Base-by-base conservation (phyloP, 2,113 vertebrate genomes). In the Engystomops pustulosus region DNA sequence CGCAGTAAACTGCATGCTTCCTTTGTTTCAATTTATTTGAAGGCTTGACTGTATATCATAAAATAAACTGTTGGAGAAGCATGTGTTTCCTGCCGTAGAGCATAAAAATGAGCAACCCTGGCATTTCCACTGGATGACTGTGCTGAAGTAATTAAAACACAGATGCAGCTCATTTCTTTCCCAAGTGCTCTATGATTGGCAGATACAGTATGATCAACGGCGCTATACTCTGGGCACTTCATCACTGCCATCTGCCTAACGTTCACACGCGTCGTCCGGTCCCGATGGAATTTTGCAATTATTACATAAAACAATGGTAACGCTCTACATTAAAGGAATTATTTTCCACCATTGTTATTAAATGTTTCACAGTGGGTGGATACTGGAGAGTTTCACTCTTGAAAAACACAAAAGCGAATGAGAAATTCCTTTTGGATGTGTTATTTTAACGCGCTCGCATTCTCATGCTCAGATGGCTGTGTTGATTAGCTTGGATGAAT, bases 91-190 rank as follows among this genome's bases (percentile, higher is more conserved):
- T 71, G 67, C 79, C 79, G 36, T 38, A 51, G 32, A 69, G 47
- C 32, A 81, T 81, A 49, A 53, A 70, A 70, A 81, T 70, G 79
- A 81, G 79, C 79, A 81, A 27, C 79, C 23, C 79, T 81, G 79
- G 79, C 79, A 81, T 81, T 81, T 81, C n/a, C 67, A 69, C 65
- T 71, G 79, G 79, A 71, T 81, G 79, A 55, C 79, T 91, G 89
- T 89, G 55, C 86, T 89, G 0, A 80, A 87, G 68, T 88, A 89
- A 89, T 89, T 91, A 89, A 90, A 93, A 89, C 83, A 81, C 78
- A 91, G 88, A 87, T 91, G 79, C 87, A 88, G 65, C 85, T 88
- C 67, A 41, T 89, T 87, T 86, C 78, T 89, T 78, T 85, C 87
- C 86, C 86, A 88, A 88, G 32, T 87, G 60, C 83, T 83, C 51